A percentile compares a stretch with the other conserved stretches of the same genome.
These are phyloP conservation scores for Sus cebifrons DNA, from an alignment of 2,797 vertebrate genomes.

Conservation along the genomic window DNA sequence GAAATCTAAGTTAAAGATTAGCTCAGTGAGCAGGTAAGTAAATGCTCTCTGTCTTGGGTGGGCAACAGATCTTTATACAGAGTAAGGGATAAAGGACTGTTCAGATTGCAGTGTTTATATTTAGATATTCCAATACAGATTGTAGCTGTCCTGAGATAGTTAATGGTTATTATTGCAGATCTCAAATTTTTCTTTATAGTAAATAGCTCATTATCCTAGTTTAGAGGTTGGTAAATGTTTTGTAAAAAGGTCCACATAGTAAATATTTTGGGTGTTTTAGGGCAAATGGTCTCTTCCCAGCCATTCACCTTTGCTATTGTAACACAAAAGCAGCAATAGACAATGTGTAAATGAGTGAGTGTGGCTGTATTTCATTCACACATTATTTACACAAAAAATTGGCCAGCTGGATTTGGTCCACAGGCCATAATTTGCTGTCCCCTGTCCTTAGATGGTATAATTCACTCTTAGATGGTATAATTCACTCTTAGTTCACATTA, in stretches of 20 bases:
- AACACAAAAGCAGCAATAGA: slow-evolving; percentile 51
- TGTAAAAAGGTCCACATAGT: slow-evolving; percentile 57
- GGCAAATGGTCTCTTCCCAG: not conserved
- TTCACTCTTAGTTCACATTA: slow-evolving; percentile 56
- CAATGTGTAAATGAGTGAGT: not conserved
- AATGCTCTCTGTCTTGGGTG: slow-evolving; percentile 48
- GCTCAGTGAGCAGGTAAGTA: slow-evolving; percentile 80
- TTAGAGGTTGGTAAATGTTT: slow-evolving; percentile 53
- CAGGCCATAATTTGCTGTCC: slow-evolving; percentile 3
- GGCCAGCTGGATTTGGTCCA: slow-evolving; percentile 32
- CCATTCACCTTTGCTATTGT: slow-evolving; percentile 48
- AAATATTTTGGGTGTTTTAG: slow-evolving; percentile 65
- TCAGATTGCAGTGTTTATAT: not conserved
- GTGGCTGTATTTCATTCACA: slow-evolving; percentile 56
- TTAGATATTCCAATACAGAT: not conserved
- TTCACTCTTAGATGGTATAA: slow-evolving; percentile 17
- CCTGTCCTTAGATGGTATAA: not conserved
- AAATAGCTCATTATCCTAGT: slow-evolving; percentile 52
- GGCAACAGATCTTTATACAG: slow-evolving; percentile 11
- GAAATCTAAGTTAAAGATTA: slow-evolving; percentile 75
- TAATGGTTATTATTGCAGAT: not conserved
- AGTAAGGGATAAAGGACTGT: slow-evolving; percentile 31
- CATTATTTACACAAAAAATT: slow-evolving; percentile 28
- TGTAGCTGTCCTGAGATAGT: not conserved
- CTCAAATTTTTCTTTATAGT: slow-evolving; percentile 66